Evolutionary conservation across 2,888 invertebrate genomes (phyloP).

Genomic region (Carabus problematicus): DNA sequence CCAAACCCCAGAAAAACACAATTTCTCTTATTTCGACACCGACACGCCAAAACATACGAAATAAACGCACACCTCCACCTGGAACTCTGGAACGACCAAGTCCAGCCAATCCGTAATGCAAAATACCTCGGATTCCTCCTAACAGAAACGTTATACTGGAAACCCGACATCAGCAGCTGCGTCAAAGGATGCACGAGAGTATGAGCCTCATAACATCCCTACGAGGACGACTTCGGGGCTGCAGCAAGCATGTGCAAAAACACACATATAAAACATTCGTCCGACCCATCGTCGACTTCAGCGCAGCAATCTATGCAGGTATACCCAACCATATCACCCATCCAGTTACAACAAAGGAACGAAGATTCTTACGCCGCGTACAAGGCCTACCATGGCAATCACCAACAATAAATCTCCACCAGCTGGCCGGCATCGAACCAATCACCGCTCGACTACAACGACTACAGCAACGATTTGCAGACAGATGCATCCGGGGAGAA

Average conservation of each 20-base stretch:
- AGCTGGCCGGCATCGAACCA: background rate
- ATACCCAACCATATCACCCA: background rate
- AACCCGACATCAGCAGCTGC: background rate
- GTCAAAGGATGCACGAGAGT: too few relatives aligned
- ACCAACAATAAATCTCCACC: background rate
- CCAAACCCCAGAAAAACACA: slow-evolving; percentile 4
- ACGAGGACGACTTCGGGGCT: background rate
- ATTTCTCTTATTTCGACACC: background rate
- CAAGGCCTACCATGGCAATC: background rate
- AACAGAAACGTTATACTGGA: background rate
- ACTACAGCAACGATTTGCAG: background rate
- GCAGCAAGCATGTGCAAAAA: background rate
- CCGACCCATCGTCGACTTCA: background rate
- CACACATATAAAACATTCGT: background rate
- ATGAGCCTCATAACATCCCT: background rate
- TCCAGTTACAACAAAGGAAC: background rate
- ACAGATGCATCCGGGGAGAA: background rate
- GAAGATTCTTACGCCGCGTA: background rate
- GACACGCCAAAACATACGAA: background rate
- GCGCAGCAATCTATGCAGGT: background rate
- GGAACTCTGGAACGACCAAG: slow-evolving; percentile 8
- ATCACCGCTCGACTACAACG: background rate
- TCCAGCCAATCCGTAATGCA: background rate
- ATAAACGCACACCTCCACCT: background rate
- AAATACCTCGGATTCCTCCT: background rate